phyloP scores from a whole-genome alignment of 2,113 vertebrate species.

The Lipophrys pholis region DNA sequence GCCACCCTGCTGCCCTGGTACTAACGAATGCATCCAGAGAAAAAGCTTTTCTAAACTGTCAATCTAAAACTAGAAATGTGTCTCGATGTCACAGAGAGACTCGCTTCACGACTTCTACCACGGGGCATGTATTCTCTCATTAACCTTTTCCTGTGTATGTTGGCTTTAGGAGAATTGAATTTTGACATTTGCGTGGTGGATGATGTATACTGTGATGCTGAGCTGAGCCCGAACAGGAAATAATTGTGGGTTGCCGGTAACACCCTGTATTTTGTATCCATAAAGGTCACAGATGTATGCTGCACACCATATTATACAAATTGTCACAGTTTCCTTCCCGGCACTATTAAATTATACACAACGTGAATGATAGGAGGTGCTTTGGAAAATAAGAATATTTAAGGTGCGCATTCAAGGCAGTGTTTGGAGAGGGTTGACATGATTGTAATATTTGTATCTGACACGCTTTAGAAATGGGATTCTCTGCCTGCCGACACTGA shows the following conservation, averaged over 20 bases:
- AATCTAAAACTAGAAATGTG: conserved; percentile 21
- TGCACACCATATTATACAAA: conserved; percentile 16
- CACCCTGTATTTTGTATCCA: conserved; percentile 23
- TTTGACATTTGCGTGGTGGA: not conserved
- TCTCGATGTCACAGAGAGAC: not conserved
- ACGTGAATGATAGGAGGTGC: conserved; percentile 7
- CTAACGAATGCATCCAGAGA: conserved; percentile 24
- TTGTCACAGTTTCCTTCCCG: conserved; percentile 22
- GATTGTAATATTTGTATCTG: conserved; percentile 54
- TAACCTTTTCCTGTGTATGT: conserved; percentile 14
- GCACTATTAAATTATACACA: conserved; percentile 20
- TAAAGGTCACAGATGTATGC: conserved; percentile 55
- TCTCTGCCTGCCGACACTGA: conserved; percentile 43
- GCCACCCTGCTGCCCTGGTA: conserved; percentile 22
- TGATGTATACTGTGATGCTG: conserved; percentile 2
- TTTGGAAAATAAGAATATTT: conserved; percentile 5
- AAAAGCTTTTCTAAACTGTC: conserved; percentile 56
- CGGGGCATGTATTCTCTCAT: conserved; percentile 30
- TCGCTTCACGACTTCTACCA: conserved; percentile 6
- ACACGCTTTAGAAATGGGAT: conserved; percentile 55
- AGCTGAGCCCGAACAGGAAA: conserved; percentile 21
- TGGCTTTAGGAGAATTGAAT: conserved; percentile 37
- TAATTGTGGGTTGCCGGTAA: conserved; percentile 35
- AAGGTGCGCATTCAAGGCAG: not conserved
- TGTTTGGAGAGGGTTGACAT: conserved; percentile 40